Evolutionary conservation across 1,140 invertebrate genomes (phyloP), one percentile per base, ranked within the genome.

Genomic region (Agrilus planipennis): DNA sequence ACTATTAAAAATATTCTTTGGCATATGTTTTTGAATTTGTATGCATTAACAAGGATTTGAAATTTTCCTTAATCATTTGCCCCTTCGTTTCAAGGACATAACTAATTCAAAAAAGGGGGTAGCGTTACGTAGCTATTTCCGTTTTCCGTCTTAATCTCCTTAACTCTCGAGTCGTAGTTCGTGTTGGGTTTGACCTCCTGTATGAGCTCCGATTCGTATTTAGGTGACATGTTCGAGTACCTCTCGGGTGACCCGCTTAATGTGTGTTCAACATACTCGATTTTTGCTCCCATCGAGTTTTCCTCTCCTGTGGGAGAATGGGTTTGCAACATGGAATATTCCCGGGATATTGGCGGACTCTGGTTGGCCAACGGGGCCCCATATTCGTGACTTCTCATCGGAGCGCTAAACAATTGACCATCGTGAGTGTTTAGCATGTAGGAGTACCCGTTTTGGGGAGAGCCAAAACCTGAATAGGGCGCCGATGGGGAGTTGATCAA

Each of bases 91-190:
- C 4, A 36, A 15, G 17, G 23, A 36, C 21, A 18, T 36, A 36
- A 16, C 34, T 56, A 81, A 68, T 80, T 79, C 71, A 78, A 71
- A 78, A 81, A 80, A 75, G 77, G 76, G 66, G 79, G 79, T 60
- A 81, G 62, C 28, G 77, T 72, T 5, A 78, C 77, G 50, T 78
- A 80, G 34, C 66, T 73, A 63, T 21, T 64, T 72, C n/a, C 48
- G 70, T 45, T n/a, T n/a, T 78, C 76, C 54, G 67, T 73, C 50
- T 78, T 80, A 17, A 77, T 69, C 27, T 72, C 68, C 1, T 75
- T 73, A 25, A 76, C 77, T n/a, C 75, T 63, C 3, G 60, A 38
- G 17, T 14, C 52, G 49, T 64, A 69, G 45, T 65, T 71, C 18
- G 67, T 67, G 18, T 16, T 21, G 47, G 70, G 69, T 21, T 72